These are phyloP conservation scores for Columba janthina DNA, from an alignment of 2,113 vertebrate species.

Conservation along the genomic window DNA sequence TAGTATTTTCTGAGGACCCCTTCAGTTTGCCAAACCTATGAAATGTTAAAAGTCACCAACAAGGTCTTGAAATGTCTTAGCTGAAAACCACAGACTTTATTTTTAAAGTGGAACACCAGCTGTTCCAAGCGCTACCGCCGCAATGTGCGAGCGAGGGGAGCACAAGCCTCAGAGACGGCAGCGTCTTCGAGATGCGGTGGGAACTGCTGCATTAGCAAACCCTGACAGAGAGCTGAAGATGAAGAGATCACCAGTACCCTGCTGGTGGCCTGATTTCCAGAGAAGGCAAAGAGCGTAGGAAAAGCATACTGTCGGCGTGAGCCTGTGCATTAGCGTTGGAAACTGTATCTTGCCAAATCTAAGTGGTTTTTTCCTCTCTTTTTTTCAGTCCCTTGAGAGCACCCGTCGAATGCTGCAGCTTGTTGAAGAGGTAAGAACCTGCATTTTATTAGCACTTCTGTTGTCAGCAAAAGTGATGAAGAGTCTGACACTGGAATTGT, in stretches of 20 bases:
- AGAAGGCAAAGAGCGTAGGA: background rate
- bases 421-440: conserved; percentile 94
- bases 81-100: background rate
- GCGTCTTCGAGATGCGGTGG: background rate
- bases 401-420: conserved; percentile 99
- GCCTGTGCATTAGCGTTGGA: background rate
- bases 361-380: background rate
- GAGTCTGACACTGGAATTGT: background rate
- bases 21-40: conserved; percentile 28
- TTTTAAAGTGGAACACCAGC: background rate
- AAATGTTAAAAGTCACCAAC: conserved; percentile 3
- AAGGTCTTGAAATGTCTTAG: background rate
- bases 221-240: background rate
- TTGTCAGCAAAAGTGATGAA: background rate
- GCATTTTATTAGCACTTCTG: background rate
- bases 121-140: fast-evolving
- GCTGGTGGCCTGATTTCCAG: background rate
- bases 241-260: background rate
- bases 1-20: conserved; percentile 55
- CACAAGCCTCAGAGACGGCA: background rate
- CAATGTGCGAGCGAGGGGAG: background rate
- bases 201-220: background rate
- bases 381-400: conserved; percentile 93
- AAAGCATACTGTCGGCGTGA: background rate
- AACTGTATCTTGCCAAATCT: background rate